phyloP scores from a whole-genome alignment of 2,888 invertebrate species.

The Altica lythri region DNA sequence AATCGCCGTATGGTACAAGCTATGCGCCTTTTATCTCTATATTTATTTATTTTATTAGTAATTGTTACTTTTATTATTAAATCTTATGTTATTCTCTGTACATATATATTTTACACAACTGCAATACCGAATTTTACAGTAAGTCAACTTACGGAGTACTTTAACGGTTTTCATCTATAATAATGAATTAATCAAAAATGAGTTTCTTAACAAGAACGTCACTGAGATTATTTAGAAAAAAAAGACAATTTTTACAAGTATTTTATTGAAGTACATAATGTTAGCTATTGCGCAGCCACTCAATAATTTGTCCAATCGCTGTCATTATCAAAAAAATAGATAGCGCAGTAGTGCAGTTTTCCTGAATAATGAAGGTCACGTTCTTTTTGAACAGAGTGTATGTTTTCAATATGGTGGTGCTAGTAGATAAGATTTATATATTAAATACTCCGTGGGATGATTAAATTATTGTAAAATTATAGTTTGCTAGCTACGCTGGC shows the following conservation, averaged over 20 bases:
- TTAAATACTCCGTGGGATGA: background rate
- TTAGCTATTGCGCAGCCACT: no score
- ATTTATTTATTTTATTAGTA: constrained; percentile 17
- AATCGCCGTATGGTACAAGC: constrained; percentile 6
- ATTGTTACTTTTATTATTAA: constrained; percentile 14
- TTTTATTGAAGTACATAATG: no score
- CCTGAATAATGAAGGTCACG: no score
- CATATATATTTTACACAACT: constrained; percentile 12
- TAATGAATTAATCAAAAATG: no score
- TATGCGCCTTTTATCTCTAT: constrained; percentile 9
- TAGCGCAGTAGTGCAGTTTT: no score
- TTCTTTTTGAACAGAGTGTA: no score
- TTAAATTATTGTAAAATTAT: background rate
- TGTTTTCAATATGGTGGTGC: background rate
- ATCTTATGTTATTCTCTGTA: constrained; percentile 9
- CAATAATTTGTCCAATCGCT: no score
- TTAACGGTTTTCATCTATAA: background rate
- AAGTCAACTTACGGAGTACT: background rate
- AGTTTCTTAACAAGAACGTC: no score
- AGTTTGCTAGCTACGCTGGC: constrained; percentile 10
- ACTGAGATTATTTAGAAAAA: no score
- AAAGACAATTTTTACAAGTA: no score
- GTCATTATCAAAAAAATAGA: no score
- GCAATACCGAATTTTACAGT: background rate
- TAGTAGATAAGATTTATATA: background rate